Conservation (phyloP, 2,113 vertebrate genomes). For the Notiomystis cincta region DNA sequence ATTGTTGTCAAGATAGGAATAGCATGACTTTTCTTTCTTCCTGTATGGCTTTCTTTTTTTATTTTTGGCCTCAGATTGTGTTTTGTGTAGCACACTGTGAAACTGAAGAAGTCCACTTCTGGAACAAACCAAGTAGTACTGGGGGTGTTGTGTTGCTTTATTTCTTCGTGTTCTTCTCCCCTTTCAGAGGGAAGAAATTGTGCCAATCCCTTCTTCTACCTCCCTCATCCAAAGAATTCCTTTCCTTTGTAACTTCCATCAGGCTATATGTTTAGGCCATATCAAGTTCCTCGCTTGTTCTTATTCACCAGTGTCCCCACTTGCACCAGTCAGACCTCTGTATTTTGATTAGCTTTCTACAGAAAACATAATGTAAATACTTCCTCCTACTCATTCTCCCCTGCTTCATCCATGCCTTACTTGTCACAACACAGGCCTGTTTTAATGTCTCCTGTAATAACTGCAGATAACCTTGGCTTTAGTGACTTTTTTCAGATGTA, state of each 20-base stretch:
- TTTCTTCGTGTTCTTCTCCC: background rate
- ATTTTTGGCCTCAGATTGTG: background rate
- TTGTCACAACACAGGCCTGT: background rate
- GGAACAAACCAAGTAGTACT: background rate
- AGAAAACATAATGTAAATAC: background rate
- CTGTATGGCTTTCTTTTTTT: background rate
- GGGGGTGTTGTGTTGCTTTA: background rate
- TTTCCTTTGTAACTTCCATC: background rate
- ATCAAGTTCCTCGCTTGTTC: background rate
- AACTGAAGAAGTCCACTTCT: background rate
- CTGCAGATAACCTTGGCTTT: background rate
- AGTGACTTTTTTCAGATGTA: background rate
- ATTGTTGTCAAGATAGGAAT: no score
- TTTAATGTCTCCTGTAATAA: background rate
- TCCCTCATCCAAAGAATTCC: background rate
- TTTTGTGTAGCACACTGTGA: background rate
- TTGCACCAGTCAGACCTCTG: background rate
- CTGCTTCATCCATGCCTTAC: background rate
- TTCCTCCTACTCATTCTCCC: background rate
- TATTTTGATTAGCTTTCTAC: background rate
- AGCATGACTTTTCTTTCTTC: background rate
- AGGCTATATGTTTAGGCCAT: background rate
- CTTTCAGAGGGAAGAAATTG: background rate
- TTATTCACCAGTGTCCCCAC: background rate
- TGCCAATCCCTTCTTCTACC: background rate